Evolutionary conservation across 2,113 vertebrate genomes (phyloP).

Genomic region (Sinocyclocheilus anophthalmus): DNA sequence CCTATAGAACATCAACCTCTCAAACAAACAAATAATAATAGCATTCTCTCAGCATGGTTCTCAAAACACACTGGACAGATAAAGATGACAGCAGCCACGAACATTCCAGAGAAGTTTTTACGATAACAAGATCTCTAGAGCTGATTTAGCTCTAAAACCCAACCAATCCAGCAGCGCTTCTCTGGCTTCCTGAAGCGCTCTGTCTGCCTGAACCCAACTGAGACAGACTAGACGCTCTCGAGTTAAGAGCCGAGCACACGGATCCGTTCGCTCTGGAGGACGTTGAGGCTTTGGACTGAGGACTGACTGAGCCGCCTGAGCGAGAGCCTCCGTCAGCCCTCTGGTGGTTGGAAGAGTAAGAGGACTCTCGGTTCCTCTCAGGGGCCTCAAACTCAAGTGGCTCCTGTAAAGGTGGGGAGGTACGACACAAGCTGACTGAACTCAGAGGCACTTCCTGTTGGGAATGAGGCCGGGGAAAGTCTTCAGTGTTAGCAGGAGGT

Average conservation of each 20-base stretch:
- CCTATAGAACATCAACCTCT: neutral
- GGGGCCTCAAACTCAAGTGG: slow-evolving; percentile 3
- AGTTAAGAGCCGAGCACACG: neutral
- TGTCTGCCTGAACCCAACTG: slow-evolving; percentile 6
- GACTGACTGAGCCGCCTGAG: slow-evolving; percentile 31
- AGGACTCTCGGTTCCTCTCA: neutral
- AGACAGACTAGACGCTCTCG: slow-evolving; percentile 33
- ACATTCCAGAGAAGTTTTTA: neutral
- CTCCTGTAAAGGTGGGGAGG: neutral
- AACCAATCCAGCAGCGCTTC: slow-evolving; percentile 16
- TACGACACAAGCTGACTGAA: neutral
- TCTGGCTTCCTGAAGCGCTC: slow-evolving; percentile 1
- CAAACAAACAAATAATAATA: neutral
- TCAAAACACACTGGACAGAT: neutral
- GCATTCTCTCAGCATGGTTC: neutral
- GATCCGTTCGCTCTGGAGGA: slow-evolving; percentile 37
- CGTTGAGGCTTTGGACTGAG: slow-evolving; percentile 7
- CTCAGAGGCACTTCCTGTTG: neutral
- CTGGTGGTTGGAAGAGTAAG: neutral
- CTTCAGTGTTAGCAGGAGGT: slow-evolving; percentile 9
- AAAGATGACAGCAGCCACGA: neutral
- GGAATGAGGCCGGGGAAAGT: neutral
- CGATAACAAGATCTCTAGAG: neutral
- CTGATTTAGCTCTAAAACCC: slow-evolving; percentile 15
- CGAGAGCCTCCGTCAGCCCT: neutral